Evolutionary conservation across 53 echinoderm and acorn worm genomes (phyloP), one percentile per base, ranked within the genome.

Genomic region (Hippasteria phrygiana): DNA sequence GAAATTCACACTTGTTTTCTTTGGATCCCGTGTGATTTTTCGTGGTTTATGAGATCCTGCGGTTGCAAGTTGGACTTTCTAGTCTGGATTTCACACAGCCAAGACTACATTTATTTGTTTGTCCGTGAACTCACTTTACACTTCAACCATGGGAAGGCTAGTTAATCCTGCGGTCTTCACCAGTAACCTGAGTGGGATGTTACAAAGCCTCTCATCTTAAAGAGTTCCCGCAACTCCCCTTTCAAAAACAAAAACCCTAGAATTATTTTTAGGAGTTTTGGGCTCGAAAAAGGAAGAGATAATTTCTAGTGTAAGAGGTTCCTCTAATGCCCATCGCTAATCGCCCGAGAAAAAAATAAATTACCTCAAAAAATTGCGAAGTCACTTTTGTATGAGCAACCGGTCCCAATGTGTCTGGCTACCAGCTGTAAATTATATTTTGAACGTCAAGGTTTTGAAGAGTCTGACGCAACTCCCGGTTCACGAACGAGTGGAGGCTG

Each of bases 191-290:
- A 10, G 54, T 54, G 20, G 54, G 54, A 54, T 16, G 54, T 54
- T 16, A 12, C 3, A 54, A 54, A 54, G 54, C 17, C 18, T 54
- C 54, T 54, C 16, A 54, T 54, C 54, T 54, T 54, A 3, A 54
- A 54, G 18, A n/a, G 3, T 54, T 54, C 13, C 54, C 54, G 20
- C 54, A 54, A 54, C 13, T 20, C 20, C 54, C 54, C 20, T 54
- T 16, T 8, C 14, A 51, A 53, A 53, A 78, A 20, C 13, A 78
- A 78, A 28, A 78, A 34, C 34, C 55, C 39, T 24, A 5, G 38
- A 56, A 78, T 55, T 78, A 78, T 78, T 78, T 78, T 78, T 55
- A 78, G 78, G 59, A 36, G n/a, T n/a, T 55, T 55, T 36, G 1
- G 3, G 33, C 16, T 32, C 26, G 50, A 11, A 36, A 4, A 48